Evolutionary conservation across 2,797 vertebrate genomes (phyloP).

Genomic region (Urocyon cinereoargenteus): DNA sequence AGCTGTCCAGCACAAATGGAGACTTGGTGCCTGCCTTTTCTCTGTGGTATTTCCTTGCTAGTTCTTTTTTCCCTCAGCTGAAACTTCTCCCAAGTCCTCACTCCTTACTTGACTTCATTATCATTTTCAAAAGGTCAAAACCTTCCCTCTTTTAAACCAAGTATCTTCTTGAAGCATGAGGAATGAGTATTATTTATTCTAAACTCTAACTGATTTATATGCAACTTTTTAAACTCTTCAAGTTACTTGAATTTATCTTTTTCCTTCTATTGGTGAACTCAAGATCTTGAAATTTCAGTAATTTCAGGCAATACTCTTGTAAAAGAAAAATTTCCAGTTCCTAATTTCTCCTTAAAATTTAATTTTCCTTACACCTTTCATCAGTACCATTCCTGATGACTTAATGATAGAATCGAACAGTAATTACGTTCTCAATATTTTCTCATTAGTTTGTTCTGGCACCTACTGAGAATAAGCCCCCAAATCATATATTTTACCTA

Average conservation of each 20-base stretch:
- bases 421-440: background rate
- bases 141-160: background rate
- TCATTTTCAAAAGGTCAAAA: background rate
- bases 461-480: background rate
- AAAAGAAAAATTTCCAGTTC: slow-evolving; percentile 35
- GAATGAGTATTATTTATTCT: background rate
- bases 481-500: background rate
- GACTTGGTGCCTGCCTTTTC: background rate
- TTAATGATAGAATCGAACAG: background rate
- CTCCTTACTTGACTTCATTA: background rate
- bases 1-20: background rate
- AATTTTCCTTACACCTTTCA: background rate
- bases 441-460: background rate
- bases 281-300: background rate
- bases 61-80: background rate
- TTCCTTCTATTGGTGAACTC: background rate
- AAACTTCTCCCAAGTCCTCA: background rate
- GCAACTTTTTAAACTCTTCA: background rate
- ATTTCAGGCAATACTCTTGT: background rate
- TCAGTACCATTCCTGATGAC: background rate
- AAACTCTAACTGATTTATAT: background rate
- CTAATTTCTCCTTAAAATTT: slow-evolving; percentile 52
- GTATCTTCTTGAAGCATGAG: background rate
- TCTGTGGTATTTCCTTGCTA: background rate
- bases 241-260: background rate